phyloP scores from a whole-genome alignment of 1,140 invertebrate species.

The Brevipalpus yothersi region DNA sequence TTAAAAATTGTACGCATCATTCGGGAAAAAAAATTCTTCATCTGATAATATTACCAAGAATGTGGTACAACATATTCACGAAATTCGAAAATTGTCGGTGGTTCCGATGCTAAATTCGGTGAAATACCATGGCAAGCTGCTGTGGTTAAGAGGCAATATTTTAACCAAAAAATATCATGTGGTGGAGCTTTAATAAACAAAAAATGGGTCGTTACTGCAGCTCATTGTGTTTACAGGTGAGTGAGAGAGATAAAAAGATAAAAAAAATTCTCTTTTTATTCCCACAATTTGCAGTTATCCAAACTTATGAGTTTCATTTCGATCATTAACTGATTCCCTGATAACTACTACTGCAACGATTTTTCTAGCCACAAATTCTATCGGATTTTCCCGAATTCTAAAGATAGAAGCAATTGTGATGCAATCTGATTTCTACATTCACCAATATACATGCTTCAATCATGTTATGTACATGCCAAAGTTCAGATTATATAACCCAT shows the following conservation, averaged over 20 bases:
- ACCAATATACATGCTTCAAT: too few relatives aligned
- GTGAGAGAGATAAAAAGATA: slow-evolving; percentile 20
- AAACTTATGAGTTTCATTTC: too few relatives aligned
- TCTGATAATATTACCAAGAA: slow-evolving; percentile 5
- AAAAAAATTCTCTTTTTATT: too few relatives aligned
- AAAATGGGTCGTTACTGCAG: slow-evolving; percentile 59
- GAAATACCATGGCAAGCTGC: slow-evolving; percentile 31
- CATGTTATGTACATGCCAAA: too few relatives aligned
- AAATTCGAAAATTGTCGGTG: slow-evolving; percentile 15
- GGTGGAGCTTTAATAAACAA: slow-evolving; percentile 60
- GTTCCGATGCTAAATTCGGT: slow-evolving; percentile 14
- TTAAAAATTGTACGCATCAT: neutral
- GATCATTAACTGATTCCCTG: too few relatives aligned
- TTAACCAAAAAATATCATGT: slow-evolving; percentile 67
- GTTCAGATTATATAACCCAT: too few relatives aligned
- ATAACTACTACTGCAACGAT: too few relatives aligned
- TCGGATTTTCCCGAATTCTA: too few relatives aligned
- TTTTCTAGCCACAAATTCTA: too few relatives aligned
- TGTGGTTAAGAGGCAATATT: slow-evolving; percentile 66
- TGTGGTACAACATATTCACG: slow-evolving; percentile 15
- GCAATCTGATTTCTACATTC: too few relatives aligned
- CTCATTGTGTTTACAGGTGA: slow-evolving; percentile 70
- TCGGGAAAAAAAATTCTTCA: neutral
- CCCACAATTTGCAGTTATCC: too few relatives aligned
- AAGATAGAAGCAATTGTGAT: too few relatives aligned